Evolutionary conservation across 2,113 vertebrate genomes (phyloP), one percentile per base, ranked within the genome.

Genomic region (Sclerurus mexicanus): DNA sequence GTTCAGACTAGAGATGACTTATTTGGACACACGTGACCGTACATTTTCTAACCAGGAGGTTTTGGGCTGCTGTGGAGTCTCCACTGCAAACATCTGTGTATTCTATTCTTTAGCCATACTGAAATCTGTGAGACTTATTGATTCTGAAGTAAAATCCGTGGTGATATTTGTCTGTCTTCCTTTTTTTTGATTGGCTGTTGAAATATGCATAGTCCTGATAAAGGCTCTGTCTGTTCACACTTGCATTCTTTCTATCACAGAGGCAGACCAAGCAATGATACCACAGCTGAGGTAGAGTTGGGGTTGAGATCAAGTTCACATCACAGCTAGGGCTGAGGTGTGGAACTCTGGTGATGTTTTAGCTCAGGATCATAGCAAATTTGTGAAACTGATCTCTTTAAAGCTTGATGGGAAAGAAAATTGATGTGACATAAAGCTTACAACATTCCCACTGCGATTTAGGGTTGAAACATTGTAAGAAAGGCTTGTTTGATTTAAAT

Each of bases 1-100:
- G 69, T 52, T 94, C 73, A 64, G 93, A 63, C 52, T 89, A 67
- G 92, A 63, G 76, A 73, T 59, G 69, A 75, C 53, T 82, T 90
- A 64, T 14, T 52, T 83, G 73, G 85, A 30, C 33, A 20, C 8
- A 12, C 0, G 1, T 84, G 86, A 78, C 52, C 37, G 6, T 58
- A 23, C 11, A 2, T 87, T 94, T 93, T 62, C 47, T 64, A 55
- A 1, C 56, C 56, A 58, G 62, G 46, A 71, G 62, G 35, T 58
- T 53, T 4, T 73, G 62, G 28, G 35, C 35, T 78, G 64, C 22
- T 24, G 31, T 60, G 28, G 24, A 87, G 22, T 22, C 66, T 68
- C 10, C 0, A 1, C 77, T 73, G 50, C 78, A 78, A 75, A 74
- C 31, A 47, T 64, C 46, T 63, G 28, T 1, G 0, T 86, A 60